These are phyloP conservation scores for Chlorospingus semifuscus DNA, from an alignment of 2,797 vertebrate genomes.

Conservation along the genomic window DNA sequence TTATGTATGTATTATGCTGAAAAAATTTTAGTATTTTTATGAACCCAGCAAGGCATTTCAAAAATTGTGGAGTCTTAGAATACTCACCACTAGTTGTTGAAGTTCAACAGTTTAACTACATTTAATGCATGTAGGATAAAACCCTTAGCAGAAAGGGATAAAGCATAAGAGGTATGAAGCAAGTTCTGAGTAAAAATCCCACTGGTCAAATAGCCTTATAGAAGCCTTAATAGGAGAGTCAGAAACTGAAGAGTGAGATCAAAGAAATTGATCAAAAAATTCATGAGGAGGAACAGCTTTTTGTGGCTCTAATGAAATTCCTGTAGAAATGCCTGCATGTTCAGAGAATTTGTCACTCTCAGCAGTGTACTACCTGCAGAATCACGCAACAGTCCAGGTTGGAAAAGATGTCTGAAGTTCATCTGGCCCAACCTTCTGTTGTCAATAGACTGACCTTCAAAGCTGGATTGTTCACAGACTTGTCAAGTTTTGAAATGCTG, in stretches of 20 bases:
- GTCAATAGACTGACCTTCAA: neutral
- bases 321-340: neutral
- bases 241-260: neutral
- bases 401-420: neutral
- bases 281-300: neutral
- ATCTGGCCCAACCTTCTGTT: neutral
- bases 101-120: neutral
- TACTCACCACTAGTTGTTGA: neutral
- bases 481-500: neutral
- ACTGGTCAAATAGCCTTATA: neutral
- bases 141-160: neutral
- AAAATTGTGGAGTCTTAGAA: neutral
- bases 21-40: neutral
- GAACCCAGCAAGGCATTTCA: neutral
- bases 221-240: neutral
- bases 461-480: neutral
- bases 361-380: neutral
- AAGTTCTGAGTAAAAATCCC: neutral
- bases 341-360: neutral
- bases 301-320: neutral
- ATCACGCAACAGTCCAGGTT: fast-evolving
- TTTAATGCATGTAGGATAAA: neutral
- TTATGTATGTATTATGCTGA: neutral
- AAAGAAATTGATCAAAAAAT: too few species aligned
- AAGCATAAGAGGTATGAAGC: neutral